Base-by-base conservation (phyloP, 2,888 invertebrate genomes). In the Acrobasis suavella region DNA sequence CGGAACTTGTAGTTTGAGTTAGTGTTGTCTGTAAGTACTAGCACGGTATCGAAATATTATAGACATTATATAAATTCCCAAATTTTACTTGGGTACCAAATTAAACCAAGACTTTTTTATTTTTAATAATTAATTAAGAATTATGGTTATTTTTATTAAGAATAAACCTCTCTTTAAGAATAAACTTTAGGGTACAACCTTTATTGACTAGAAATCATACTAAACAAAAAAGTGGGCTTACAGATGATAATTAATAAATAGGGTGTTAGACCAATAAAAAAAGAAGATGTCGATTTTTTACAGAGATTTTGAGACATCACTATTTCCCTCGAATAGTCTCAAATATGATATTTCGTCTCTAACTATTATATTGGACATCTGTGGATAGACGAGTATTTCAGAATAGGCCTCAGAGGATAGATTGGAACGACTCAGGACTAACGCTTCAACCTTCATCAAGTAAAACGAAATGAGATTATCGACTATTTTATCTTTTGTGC, bases 391-490 rank as follows among this genome's bases (percentile, higher is more conserved):
- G 58, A 49, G 22, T 22, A 46, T 49, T 46, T 32, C 46, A 46
- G 46, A 42, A 58, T 58, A 58, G 58, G 49, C 32, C 58, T 22
- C 58, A 46, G 17, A 39, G 58, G 49, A 58, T 58, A 49, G 17
- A 58, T 58, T 58, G 49, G n/a, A 39, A 15, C 22, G 17, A 46
- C n/a, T n/a, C 46, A 46, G 42, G 58, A 58, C 58, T 54, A n/a
- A 54, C 54, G 32, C 54, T 46, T 58, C 46, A 58, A 46, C 17
- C 22, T 58, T 58, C 22, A 46, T 58, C 46, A 22, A 58, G 58
- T 17, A 58, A 58, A 46, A 17, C 17, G 46, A 58, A 46, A 58
- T 58, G 58, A 58, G 58, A 46, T 58, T 58, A 58, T 58, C 46
- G 58, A 17, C 39, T 39, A 42, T 39, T 55, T 58, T 46, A 58